Conservation (phyloP, 2,113 vertebrate species). For the Holacanthus passer region DNA sequence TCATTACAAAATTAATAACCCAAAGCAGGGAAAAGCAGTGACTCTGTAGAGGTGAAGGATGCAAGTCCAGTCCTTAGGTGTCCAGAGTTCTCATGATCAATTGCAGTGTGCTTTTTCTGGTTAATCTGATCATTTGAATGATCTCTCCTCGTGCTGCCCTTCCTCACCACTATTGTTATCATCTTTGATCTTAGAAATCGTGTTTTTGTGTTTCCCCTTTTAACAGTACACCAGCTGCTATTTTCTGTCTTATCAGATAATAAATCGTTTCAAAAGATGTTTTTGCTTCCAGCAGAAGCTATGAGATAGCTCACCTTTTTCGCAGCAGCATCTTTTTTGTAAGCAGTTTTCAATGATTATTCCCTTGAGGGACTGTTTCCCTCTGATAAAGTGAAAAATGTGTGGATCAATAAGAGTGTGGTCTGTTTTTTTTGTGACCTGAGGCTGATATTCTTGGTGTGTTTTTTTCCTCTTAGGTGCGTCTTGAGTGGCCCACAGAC, state of each 20-base stretch:
- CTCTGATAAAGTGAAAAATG: slow-evolving; percentile 52
- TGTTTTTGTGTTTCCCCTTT: slow-evolving; percentile 55
- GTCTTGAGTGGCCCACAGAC: slow-evolving; percentile 98
- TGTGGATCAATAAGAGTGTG: slow-evolving; percentile 54
- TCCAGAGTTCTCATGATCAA: slow-evolving; percentile 51
- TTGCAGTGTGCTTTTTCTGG: slow-evolving; percentile 30
- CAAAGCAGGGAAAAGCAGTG: slow-evolving; percentile 46
- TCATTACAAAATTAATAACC: slow-evolving; percentile 78
- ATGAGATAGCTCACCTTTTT: slow-evolving; percentile 42
- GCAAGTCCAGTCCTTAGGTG: slow-evolving; percentile 33
- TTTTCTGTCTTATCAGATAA: slow-evolving; percentile 72
- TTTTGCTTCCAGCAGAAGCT: slow-evolving; percentile 41
- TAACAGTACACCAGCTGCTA: slow-evolving; percentile 39
- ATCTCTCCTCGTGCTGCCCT: slow-evolving; percentile 45
- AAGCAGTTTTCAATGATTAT: slow-evolving; percentile 49
- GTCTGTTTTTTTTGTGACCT: slow-evolving; percentile 39
- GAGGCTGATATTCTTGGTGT: slow-evolving; percentile 38
- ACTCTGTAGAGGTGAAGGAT: slow-evolving; percentile 49
- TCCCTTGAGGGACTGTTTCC: slow-evolving; percentile 21
- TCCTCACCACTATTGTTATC: slow-evolving; percentile 39
- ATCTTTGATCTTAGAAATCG: slow-evolving; percentile 55
- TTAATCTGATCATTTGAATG: slow-evolving; percentile 72
- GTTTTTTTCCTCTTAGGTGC: slow-evolving; percentile 85
- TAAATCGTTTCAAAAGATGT: slow-evolving; percentile 44
- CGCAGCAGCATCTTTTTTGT: slow-evolving; percentile 45